These are phyloP conservation scores for Tiliacea aurago DNA, from an alignment of 2,888 invertebrate genomes.

Conservation along the genomic window DNA sequence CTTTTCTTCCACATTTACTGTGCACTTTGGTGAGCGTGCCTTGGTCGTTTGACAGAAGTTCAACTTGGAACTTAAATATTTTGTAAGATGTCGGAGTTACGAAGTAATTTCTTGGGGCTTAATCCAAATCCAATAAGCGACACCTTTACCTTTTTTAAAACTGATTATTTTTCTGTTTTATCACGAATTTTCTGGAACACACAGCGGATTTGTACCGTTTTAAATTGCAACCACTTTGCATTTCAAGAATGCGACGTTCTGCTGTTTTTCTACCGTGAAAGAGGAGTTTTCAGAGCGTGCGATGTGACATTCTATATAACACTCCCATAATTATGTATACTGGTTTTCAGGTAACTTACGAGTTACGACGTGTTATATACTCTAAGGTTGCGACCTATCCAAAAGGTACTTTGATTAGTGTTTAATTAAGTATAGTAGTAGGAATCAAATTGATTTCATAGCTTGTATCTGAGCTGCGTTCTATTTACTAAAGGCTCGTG, in stretches of 20 bases:
- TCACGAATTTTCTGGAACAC: not conserved
- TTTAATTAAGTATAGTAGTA: not conserved
- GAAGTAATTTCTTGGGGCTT: not conserved
- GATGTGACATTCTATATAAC: not conserved
- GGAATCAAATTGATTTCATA: not conserved
- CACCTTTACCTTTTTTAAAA: not conserved
- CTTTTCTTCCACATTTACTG: conserved; percentile 48
- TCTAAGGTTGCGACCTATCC: not conserved
- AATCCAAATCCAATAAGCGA: not conserved
- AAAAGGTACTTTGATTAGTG: not conserved
- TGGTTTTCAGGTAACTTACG: not conserved
- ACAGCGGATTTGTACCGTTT: not conserved
- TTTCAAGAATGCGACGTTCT: no score
- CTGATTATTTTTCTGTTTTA: not conserved
- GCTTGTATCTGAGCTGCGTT: not conserved
- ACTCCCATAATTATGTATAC: not conserved
- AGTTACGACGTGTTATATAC: not conserved
- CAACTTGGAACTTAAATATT: not conserved
- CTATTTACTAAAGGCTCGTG: not conserved
- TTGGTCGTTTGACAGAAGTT: not conserved
- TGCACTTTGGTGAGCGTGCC: conserved; percentile 42
- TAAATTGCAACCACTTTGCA: no score
- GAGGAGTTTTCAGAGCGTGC: not conserved
- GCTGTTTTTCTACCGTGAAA: no score
- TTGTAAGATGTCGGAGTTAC: not conserved